Evolutionary conservation across 92 coral and sea anemone genomes (phyloP).

Genomic region (Nematostella vectensis): DNA sequence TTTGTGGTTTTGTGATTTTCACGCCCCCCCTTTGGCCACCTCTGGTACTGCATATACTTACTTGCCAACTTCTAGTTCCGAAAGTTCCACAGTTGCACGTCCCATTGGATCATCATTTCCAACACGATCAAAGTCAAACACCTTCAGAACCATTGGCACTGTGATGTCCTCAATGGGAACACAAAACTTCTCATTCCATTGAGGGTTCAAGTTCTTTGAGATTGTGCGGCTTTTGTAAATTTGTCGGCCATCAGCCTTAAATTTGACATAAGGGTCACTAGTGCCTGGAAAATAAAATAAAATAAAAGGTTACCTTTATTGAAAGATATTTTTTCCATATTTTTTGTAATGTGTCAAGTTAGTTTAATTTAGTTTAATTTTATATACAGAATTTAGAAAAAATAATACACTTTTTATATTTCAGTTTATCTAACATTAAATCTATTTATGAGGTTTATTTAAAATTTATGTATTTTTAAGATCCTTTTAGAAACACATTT

Average conservation of each 20-base stretch:
- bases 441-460: no score
- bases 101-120: conserved; percentile 99
- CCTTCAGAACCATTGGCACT: conserved; percentile 89
- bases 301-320: background rate
- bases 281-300: conserved; percentile 57
- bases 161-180: conserved; percentile 97
- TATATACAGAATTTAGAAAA: conserved; percentile 6
- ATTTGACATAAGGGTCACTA: conserved; percentile 98
- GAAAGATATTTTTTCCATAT: background rate
- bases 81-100: conserved; percentile 74
- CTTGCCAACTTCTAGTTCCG: conserved; percentile 71
- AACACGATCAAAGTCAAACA: conserved; percentile 94
- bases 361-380: no score
- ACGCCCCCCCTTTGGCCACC: no score
- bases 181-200: conserved; percentile 98
- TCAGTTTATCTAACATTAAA: no score
- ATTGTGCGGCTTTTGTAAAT: conserved; percentile 93
- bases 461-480: no score
- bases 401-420: conserved; percentile 11
- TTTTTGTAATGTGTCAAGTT: background rate
- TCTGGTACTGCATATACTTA: no score
- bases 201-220: conserved; percentile 89
- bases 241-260: conserved; percentile 94
- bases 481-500: no score
- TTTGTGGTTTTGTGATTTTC: no score